phyloP scores from a whole-genome alignment of 2,888 invertebrate genomes.

The Acanthosepion lycidas region DNA sequence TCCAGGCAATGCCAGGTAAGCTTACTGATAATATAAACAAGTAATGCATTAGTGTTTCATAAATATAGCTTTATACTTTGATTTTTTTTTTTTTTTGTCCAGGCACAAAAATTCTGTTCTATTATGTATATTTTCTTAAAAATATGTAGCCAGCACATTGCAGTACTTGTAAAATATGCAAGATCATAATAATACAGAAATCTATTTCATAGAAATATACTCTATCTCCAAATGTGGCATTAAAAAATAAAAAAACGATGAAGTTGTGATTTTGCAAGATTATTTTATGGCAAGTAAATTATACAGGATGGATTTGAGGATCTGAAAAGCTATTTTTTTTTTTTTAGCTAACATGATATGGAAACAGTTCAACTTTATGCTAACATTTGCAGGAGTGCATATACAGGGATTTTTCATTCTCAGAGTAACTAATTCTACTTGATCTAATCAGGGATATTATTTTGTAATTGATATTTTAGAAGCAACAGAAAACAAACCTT shows the following conservation, averaged over 20 bases:
- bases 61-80: neutral
- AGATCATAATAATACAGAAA: neutral
- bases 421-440: constrained; percentile 33
- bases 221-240: neutral
- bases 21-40: neutral
- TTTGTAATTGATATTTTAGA: constrained; percentile 4
- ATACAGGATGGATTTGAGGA: constrained; percentile 33
- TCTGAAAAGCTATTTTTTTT: constrained; percentile 10
- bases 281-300: constrained; percentile 22
- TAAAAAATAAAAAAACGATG: neutral
- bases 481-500: neutral
- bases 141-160: neutral
- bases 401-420: neutral
- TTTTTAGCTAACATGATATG: constrained; percentile 6
- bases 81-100: neutral
- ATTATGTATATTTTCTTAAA: neutral
- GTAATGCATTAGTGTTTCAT: neutral
- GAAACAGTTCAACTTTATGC: neutral
- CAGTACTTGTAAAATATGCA: neutral
- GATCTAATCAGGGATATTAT: neutral
- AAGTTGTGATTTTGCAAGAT: constrained; percentile 2
- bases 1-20: neutral
- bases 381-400: neutral
- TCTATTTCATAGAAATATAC: neutral
- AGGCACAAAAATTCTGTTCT: neutral